Base-by-base conservation (phyloP, 1,140 invertebrate species). In the Hycleus phaleratus region DNA sequence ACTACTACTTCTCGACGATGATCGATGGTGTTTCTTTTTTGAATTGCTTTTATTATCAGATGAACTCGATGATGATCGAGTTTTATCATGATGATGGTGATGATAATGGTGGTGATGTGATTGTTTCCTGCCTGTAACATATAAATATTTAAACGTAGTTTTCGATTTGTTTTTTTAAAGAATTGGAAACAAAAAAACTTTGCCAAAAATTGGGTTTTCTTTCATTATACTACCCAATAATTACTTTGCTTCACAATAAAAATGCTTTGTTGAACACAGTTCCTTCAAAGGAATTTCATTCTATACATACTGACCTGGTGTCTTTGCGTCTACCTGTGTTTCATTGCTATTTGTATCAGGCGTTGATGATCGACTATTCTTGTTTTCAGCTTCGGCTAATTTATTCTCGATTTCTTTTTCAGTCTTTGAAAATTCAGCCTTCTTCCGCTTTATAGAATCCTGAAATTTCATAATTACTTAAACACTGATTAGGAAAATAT, bases 261-360 rank as follows among this genome's bases (percentile, higher is more conserved):
- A 18, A 18, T 18, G 18, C 18, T 50, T 18, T 50, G 4, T 39
- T 50, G 26, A 39, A 8, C 10, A 10, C 40, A n/a, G 32, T 5
- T 25, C 25, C 48, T 49, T 38, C 25, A 54, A 54, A 54, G 10
- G 48, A 10, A 9, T 8, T 38, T 10, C 10, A n/a, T 18, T 40
- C 3, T 40, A 40, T 40, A 54, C 62, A 65, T 70, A 71, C 69
- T 69, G 69, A 69, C 69, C 66, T 69, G 63, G 64, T 44, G n/a
- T 26, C 56, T 62, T 61, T 50, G 67, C 66, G 65, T 68, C 69
- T 69, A 69, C 66, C 69, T 69, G 67, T 66, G 67, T 65, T 46
- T 70, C 64, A 51, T 62, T 64, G 54, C 65, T 62, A 46, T 59
- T 61, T 12, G 65, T 60, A 42, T 68, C 66, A 49, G 62, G 58